Conservation (phyloP, 2,888 invertebrate species). For the Troilus luridus region DNA sequence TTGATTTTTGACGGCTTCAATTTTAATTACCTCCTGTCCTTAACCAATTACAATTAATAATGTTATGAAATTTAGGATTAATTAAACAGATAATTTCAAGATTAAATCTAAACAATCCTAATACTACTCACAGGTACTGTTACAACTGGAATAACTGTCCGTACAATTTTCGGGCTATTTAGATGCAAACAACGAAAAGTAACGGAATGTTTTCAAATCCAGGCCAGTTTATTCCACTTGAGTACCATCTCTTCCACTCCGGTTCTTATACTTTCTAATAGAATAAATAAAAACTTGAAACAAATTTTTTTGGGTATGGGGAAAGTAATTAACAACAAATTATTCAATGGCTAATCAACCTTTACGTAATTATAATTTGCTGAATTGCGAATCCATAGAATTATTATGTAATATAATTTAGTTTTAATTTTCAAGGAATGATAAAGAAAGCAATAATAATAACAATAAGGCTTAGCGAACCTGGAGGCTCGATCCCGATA, state of each 20-base stretch:
- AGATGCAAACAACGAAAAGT: constrained; percentile 11
- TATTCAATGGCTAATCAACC: not conserved
- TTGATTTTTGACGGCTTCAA: too few relatives aligned
- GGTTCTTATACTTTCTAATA: not conserved
- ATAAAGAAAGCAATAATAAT: too few relatives aligned
- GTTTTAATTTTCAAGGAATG: not conserved
- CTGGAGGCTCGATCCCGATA: too few relatives aligned
- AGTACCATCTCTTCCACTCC: not conserved
- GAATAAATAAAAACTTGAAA: not conserved
- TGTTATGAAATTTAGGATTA: not conserved
- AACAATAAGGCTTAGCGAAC: too few relatives aligned
- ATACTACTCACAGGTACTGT: not conserved
- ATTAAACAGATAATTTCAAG: not conserved
- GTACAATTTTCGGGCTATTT: not conserved
- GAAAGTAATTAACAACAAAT: not conserved
- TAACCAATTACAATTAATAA: too few relatives aligned
- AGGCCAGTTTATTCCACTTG: constrained; percentile 22
- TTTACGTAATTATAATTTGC: not conserved
- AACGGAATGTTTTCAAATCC: not conserved
- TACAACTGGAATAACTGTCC: not conserved
- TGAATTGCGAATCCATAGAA: too few relatives aligned
- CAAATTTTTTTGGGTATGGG: not conserved
- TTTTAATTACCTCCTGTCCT: too few relatives aligned
- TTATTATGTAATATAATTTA: not conserved
- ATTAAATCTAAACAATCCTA: too few relatives aligned